Evolutionary conservation across 2,888 invertebrate species (phyloP).

Genomic region (Himalopsyche anomala): DNA sequence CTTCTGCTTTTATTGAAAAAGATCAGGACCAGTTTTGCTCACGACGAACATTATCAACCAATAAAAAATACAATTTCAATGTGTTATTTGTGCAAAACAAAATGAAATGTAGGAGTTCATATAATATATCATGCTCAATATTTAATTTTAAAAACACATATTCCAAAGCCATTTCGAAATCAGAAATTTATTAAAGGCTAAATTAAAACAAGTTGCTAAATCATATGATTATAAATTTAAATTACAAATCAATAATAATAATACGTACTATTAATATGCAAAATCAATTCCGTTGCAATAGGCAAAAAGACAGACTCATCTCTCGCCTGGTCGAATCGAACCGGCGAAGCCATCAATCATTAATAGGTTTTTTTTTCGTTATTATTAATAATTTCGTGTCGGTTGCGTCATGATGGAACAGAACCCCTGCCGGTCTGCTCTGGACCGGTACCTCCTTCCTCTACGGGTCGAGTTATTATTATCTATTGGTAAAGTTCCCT

Average conservation of each 20-base stretch:
- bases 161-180: too few relatives aligned
- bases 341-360: conserved; percentile 19
- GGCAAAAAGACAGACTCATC: conserved; percentile 25
- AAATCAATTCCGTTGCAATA: conserved; percentile 19
- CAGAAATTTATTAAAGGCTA: too few relatives aligned
- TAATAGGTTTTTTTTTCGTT: not conserved
- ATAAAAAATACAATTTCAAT: too few relatives aligned
- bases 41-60: too few relatives aligned
- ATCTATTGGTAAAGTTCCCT: conserved; percentile 30
- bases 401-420: conserved; percentile 16
- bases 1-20: too few relatives aligned
- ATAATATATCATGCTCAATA: too few relatives aligned
- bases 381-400: conserved; percentile 16
- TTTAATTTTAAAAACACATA: too few relatives aligned
- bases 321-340: not conserved
- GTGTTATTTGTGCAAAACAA: too few relatives aligned
- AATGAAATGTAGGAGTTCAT: too few relatives aligned
- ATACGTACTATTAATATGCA: conserved; percentile 13
- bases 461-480: conserved; percentile 8
- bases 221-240: not conserved
- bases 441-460: conserved; percentile 15
- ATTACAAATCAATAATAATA: conserved; percentile 28
- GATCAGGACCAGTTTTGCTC: too few relatives aligned
- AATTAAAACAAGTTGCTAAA: too few relatives aligned
- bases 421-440: conserved; percentile 6